Evolutionary conservation across 2,797 vertebrate species (phyloP), one percentile per base, ranked within the genome.

Genomic region (Sebastes umbrosus): DNA sequence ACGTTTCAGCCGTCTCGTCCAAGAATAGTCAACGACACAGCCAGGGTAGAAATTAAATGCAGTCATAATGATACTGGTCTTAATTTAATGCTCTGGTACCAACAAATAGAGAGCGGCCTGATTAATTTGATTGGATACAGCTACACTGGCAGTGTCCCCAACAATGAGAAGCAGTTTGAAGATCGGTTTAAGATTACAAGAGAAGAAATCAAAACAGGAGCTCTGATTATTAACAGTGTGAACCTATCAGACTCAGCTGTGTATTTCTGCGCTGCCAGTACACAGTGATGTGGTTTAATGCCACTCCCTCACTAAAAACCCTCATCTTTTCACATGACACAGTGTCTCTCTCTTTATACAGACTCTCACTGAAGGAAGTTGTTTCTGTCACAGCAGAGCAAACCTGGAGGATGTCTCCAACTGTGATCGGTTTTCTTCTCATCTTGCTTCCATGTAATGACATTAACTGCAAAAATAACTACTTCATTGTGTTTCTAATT

Each of bases 21-120:
- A 2, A 78, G 4, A 69, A 82, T 89, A 64, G 73, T 76, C 11
- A 20, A 25, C 0, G 1, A 52, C 24, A 59, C 10, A 1, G 3
- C 79, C 4, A 24, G 1, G 1, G 84, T 83, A 8, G 27, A 87
- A 2, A 63, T 94, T 39, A 2, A 75, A 3, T 94, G 91, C 57
- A 70, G 59, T 29, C 92, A 94, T 8, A 6, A 92, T 27, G 75
- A 90, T 3, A 20, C 0, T 22, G 3, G 0, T 3, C 65, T 80
- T 2, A 0, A 12, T 0, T 8, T 82, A 0, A 93, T 94, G 91
- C 79, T 90, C 8, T 95, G 93, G 92, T 94, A 94, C 75, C 90
- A 90, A 59, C 91, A 89, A 54, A 83, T 7, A 11, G 3, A 57
- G 11, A 76, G 31, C 3, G 50, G 69, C 5, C 6, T 25, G 8